Base-by-base conservation (phyloP, 2,113 vertebrate genomes). In the Nansenia antarctica region DNA sequence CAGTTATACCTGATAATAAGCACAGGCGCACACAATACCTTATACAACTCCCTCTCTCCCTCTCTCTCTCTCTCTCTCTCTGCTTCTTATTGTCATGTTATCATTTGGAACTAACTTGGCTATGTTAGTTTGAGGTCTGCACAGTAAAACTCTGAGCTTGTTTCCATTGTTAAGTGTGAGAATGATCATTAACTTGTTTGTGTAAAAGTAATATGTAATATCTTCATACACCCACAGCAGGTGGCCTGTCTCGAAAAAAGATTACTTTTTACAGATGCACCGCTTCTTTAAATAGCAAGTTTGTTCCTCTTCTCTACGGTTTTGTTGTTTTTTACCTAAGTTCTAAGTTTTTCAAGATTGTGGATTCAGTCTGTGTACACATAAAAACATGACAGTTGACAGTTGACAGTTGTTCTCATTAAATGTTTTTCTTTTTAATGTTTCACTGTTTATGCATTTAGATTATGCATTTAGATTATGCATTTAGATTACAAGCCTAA, bases 151-250 rank as follows among this genome's bases (percentile, higher is more conserved):
- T 55, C 26, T 1, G 31, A 35, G 24, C 61, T 63, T 62, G 22
- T 30, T 52, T 62, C 65, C 22, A 59, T 37, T 45, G 62, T 18
- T 22, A 61, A 22, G 52, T 71, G 76, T 69, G 71, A 69, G 62
- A 67, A 42, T 76, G 69, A 74, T 88, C 75, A 86, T 88, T 82
- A 66, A 68, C 67, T 70, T 55, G 53, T 59, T 65, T 67, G 54
- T 67, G 75, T 39, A 65, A 84, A 80, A 76, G 65, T 85, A n/a
- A n/a, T 77, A 80, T 78, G 77, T n/a, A n/a, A n/a, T n/a, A n/a
- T 92, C 85, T 76, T 88, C 86, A 89, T 90, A 89, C 86, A 45
- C 82, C 72, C 70, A 74, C 72, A 80, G 79, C 81, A 80, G 65
- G 81, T 83, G 76, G 73, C 79, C 62, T 70, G 83, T 77, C 82